A percentile compares a stretch with the other conserved stretches of the same genome.
phyloP scores from a whole-genome alignment of 2,888 invertebrate genomes.

The Nematopogon swammerdamellus region DNA sequence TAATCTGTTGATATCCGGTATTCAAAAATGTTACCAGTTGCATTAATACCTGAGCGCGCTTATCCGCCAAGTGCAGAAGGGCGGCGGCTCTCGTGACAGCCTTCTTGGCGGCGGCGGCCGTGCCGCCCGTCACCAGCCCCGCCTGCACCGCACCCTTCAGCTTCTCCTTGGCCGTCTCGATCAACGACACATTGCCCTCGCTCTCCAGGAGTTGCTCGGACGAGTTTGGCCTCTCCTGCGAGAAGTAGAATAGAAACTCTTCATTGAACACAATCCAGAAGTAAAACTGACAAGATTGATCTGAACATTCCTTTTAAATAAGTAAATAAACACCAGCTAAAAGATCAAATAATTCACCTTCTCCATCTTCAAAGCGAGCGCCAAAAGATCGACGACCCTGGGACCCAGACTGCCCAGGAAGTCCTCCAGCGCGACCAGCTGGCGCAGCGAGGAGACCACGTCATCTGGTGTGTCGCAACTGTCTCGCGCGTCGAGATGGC shows the following conservation, averaged over 20 bases:
- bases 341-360: too few relatives aligned
- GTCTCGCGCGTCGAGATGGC: constrained; percentile 16
- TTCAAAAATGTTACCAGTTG: too few relatives aligned
- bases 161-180: constrained; percentile 85
- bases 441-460: constrained; percentile 66
- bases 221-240: constrained; percentile 62
- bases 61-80: constrained; percentile 64
- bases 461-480: constrained; percentile 43
- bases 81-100: constrained; percentile 76
- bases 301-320: too few relatives aligned
- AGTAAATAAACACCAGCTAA: too few relatives aligned
- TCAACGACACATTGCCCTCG: constrained; percentile 69
- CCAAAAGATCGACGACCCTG: constrained; percentile 72
- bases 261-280: too few relatives aligned
- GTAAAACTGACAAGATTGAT: too few relatives aligned
- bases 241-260: background rate
- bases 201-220: constrained; percentile 71
- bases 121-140: constrained; percentile 56
- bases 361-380: constrained; percentile 74
- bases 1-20: too few relatives aligned
- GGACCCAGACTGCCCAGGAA: constrained; percentile 83
- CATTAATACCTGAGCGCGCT: constrained; percentile 27
- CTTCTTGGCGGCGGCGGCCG: constrained; percentile 68
- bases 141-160: constrained; percentile 75
- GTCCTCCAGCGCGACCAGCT: constrained; percentile 78